Base-by-base conservation (phyloP, 2,797 vertebrate genomes). In the Apogon talboti region DNA sequence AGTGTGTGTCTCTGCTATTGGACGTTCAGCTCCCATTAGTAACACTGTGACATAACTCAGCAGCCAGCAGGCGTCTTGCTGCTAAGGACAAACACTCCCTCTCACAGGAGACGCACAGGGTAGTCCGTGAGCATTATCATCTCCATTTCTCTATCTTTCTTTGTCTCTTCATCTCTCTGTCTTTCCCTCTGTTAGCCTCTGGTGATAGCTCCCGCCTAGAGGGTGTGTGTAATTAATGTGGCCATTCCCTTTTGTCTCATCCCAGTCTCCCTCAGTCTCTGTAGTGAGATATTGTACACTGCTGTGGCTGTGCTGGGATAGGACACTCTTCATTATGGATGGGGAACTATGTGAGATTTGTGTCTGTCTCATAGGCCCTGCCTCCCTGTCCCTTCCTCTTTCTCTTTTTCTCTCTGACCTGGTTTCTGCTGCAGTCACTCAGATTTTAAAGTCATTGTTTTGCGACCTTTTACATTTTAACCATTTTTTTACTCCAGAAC, bases 151-250 rank as follows among this genome's bases (percentile, higher is more conserved):
- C 70, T 62, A 15, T 79, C 66, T 76, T 46, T 56, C 55, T 66
- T 72, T 65, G 74, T 84, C 69, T 68, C 79, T 89, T 66, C 76
- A 71, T 86, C 78, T 85, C 66, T 65, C 74, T 46, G 68, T 41
- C 78, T 45, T 63, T 70, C 76, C 78, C 75, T 70, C 67, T 2
- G 64, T 86, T 82, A 64, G 83, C 85, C 85, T 85, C 80, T 19
- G 71, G 81, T 86, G 87, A 88, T 89, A 82, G 87, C 88, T 79
- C 65, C 83, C 51, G 78, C 77, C 83, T 86, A 64, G 82, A 89
- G 87, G 82, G 75, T 66, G 80, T 71, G 73, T 89, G 86, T 92
- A 91, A 92, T 92, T 91, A 91, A 91, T 87, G 83, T 87, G 86
- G 81, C 83, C 82, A 66, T 86, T 87, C 85, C 87, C 86, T 81